These are phyloP conservation scores for Dicranocentrus wangi DNA, from an alignment of 2,888 invertebrate genomes.

Conservation along the genomic window DNA sequence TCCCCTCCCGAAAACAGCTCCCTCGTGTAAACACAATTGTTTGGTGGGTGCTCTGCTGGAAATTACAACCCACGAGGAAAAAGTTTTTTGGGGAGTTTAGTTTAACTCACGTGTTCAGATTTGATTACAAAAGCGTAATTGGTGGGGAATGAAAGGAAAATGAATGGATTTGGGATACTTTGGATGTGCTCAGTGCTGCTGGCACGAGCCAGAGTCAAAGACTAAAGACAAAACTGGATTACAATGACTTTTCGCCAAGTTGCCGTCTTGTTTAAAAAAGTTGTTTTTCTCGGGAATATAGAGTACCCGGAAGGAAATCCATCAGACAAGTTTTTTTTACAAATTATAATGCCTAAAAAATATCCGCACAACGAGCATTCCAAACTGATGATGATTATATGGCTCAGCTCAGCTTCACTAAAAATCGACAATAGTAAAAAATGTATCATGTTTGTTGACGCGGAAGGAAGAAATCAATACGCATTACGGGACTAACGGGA, in stretches of 20 bases:
- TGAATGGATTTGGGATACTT: no score
- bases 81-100: background rate
- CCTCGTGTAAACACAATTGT: slow-evolving; percentile 52
- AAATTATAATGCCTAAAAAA: no score
- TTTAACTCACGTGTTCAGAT: background rate
- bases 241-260: no score
- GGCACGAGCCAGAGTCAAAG: background rate
- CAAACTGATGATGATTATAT: no score
- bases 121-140: background rate
- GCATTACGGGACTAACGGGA: slow-evolving; percentile 16
- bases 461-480: slow-evolving; percentile 25
- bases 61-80: no score
- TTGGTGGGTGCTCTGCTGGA: background rate
- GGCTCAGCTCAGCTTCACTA: no score
- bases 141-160: no score
- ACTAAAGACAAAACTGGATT: slow-evolving; percentile 29
- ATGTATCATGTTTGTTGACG: no score
- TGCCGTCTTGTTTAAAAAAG: no score
- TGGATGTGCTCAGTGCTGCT: no score
- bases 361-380: no score
- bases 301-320: slow-evolving; percentile 39
- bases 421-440: no score
- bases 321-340: slow-evolving; percentile 11
- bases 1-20: slow-evolving; percentile 43
- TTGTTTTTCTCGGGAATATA: background rate